Conservation (phyloP, 2,888 invertebrate genomes). For the Eupeodes luniger region DNA sequence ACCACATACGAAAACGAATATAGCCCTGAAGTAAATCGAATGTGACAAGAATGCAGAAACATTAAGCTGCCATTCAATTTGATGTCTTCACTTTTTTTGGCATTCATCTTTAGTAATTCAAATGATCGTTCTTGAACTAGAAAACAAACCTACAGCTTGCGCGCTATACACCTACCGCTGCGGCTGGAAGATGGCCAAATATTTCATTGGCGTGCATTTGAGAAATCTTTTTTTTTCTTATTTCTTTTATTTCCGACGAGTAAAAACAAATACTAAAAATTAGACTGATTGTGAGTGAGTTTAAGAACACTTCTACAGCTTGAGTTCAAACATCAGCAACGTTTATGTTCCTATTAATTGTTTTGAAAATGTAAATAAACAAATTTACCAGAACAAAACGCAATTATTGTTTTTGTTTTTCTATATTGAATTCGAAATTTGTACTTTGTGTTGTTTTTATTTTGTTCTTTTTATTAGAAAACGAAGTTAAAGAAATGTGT, state of each 20-base stretch:
- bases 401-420: constrained; percentile 1
- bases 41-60: constrained; percentile 66
- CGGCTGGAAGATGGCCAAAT: constrained; percentile 60
- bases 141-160: constrained; percentile 43
- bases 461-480: constrained; percentile 33
- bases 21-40: constrained; percentile 46
- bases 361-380: constrained; percentile 62
- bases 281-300: background rate
- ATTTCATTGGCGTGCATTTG: constrained; percentile 46
- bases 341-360: constrained; percentile 60
- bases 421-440: background rate
- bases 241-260: background rate
- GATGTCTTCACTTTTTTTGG: constrained; percentile 57
- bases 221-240: background rate
- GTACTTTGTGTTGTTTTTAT: background rate
- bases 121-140: constrained; percentile 67
- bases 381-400: constrained; percentile 35
- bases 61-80: constrained; percentile 57
- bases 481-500: constrained; percentile 21
- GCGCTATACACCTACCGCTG: background rate
- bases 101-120: constrained; percentile 64
- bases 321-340: constrained; percentile 22
- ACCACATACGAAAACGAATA: background rate
- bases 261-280: constrained; percentile 48
- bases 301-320: background rate